A percentile compares a stretch with the other conserved stretches of the same genome.
Evolutionary conservation across 2,113 vertebrate species (phyloP).

Genomic region (Psophia crepitans): DNA sequence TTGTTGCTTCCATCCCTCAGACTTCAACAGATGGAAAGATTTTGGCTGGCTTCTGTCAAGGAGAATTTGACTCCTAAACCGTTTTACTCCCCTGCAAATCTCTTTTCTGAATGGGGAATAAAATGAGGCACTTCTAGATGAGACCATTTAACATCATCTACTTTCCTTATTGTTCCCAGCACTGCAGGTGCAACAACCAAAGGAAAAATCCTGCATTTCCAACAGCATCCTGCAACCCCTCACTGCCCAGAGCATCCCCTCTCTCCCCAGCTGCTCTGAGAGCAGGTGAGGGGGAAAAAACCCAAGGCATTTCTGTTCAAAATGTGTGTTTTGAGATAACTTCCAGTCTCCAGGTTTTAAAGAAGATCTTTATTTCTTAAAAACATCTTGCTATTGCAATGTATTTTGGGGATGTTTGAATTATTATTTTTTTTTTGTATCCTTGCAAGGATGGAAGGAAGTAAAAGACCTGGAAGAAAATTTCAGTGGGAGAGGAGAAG

Average conservation of each 20-base stretch:
- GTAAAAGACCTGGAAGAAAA: not conserved
- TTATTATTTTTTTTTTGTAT: not conserved
- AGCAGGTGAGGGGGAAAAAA: not conserved
- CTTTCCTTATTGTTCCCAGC: not conserved
- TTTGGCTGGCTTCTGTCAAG: not conserved
- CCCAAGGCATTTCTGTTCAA: not conserved
- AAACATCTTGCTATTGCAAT: not conserved
- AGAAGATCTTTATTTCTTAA: not conserved
- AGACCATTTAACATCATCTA: not conserved
- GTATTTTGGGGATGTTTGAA: not conserved
- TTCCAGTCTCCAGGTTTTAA: not conserved
- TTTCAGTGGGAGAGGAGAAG: not conserved
- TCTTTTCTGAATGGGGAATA: not conserved
- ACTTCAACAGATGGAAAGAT: not conserved
- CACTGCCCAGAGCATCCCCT: not conserved
- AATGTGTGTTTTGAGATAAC: not conserved
- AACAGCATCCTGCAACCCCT: not conserved
- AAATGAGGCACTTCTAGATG: not conserved
- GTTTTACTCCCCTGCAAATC: not conserved
- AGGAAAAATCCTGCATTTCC: not conserved
- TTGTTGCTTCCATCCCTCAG: not conserved
- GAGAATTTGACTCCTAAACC: not conserved
- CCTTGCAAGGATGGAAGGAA: not conserved
- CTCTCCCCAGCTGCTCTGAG: not conserved
- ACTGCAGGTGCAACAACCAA: not conserved